phyloP scores from a whole-genome alignment of 2,113 vertebrate species.

The Dasyprocta punctata region DNA sequence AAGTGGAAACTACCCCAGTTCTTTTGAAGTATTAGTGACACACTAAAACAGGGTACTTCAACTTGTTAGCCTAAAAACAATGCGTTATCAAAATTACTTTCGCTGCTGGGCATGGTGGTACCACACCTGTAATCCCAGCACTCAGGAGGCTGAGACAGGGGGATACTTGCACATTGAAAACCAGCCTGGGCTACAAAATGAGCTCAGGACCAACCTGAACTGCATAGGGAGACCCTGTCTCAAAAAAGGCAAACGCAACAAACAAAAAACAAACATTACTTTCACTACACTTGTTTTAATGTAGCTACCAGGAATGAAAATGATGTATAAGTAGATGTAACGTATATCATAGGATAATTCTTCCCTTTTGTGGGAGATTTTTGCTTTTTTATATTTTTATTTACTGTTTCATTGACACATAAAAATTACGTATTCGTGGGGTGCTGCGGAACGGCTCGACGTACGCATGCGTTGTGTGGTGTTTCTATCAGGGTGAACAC shows the following conservation, averaged over 20 bases:
- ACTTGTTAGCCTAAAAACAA: neutral
- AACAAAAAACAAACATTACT: neutral
- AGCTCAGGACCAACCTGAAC: too few species aligned
- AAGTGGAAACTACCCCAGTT: neutral
- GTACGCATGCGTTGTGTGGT: neutral
- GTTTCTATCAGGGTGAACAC: neutral
- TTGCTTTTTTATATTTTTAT: neutral
- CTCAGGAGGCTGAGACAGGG: too few species aligned
- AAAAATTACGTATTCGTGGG: slow-evolving; percentile 31
- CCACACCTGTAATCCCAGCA: too few species aligned
- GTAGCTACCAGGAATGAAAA: neutral
- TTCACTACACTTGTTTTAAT: slow-evolving; percentile 1
- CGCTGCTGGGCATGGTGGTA: too few species aligned
- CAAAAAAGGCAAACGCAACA: too few species aligned
- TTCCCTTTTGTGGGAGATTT: neutral
- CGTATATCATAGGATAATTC: neutral
- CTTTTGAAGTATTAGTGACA: neutral
- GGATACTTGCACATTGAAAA: too few species aligned
- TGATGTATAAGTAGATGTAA: neutral
- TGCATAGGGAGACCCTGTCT: too few species aligned
- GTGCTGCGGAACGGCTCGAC: neutral
- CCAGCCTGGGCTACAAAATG: too few species aligned
- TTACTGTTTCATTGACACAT: neutral
- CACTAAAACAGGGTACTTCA: neutral
- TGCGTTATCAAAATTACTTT: slow-evolving; percentile 12